A percentile compares a stretch with the other conserved stretches of the same genome.
Conservation (phyloP, 2,113 vertebrate species). For the Pyxicephalus adspersus region DNA sequence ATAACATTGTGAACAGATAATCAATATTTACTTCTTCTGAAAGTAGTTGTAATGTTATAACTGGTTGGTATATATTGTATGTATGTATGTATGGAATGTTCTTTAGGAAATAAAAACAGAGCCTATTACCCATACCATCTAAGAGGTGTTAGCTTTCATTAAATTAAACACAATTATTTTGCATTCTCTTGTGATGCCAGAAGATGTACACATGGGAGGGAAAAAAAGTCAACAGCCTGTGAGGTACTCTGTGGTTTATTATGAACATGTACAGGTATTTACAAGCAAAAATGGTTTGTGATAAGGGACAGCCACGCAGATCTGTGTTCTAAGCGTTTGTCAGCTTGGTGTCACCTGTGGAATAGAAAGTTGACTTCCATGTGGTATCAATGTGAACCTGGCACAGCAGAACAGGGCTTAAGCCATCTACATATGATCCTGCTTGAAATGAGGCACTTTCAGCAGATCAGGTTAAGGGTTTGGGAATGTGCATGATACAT, state of each 20-base stretch:
- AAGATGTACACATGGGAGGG: too few species aligned
- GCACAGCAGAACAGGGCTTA: neutral
- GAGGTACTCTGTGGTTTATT: conserved; percentile 47
- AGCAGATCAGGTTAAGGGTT: neutral
- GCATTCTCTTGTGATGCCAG: too few species aligned
- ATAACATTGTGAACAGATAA: too few species aligned
- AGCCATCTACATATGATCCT: neutral
- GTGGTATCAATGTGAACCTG: neutral
- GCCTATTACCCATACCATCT: too few species aligned
- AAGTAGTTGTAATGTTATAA: too few species aligned
- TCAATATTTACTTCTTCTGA: too few species aligned
- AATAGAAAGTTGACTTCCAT: neutral
- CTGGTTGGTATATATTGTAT: too few species aligned
- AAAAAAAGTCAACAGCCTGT: neutral
- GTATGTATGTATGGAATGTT: too few species aligned
- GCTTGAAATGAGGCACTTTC: neutral
- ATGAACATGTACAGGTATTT: conserved; percentile 45
- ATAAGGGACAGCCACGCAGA: conserved; percentile 24
- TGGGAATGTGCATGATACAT: neutral
- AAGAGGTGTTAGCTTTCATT: too few species aligned
- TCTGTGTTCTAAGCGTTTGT: neutral
- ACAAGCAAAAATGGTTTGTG: conserved; percentile 16
- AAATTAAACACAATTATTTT: too few species aligned
- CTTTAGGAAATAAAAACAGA: too few species aligned
- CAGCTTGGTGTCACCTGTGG: neutral